Evolutionary conservation across 1,140 invertebrate genomes (phyloP).

Genomic region (Caenorhabditis brenneri): DNA sequence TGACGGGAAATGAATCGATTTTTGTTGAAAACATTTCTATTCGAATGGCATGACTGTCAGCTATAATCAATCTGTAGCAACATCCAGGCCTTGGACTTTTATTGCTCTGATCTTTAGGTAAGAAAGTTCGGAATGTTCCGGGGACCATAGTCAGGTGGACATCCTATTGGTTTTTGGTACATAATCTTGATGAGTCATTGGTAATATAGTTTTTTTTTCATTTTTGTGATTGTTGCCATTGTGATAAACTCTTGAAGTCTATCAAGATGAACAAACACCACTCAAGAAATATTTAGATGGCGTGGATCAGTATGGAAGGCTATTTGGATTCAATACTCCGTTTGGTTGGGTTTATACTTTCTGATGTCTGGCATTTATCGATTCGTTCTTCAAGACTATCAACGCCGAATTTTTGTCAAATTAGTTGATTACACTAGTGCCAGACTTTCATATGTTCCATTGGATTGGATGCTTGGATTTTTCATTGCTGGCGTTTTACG

Average conservation of each 20-base stretch:
- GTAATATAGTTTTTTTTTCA: too few species aligned
- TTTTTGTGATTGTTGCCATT: too few species aligned
- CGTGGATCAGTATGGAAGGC: conserved; percentile 49
- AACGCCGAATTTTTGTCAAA: conserved; percentile 21
- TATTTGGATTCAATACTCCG: conserved; percentile 48
- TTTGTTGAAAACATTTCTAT: background rate
- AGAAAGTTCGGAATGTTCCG: background rate
- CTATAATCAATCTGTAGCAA: conserved; percentile 50
- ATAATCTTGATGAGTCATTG: too few species aligned
- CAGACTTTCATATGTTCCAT: conserved; percentile 43
- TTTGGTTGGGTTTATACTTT: conserved; percentile 46
- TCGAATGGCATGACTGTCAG: conserved; percentile 49
- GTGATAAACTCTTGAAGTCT: too few species aligned
- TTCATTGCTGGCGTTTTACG: conserved; percentile 51
- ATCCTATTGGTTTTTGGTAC: too few species aligned
- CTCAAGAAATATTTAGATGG: conserved; percentile 16
- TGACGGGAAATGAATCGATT: background rate
- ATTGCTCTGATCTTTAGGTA: conserved; percentile 46
- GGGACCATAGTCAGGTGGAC: too few species aligned
- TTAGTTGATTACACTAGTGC: conserved; percentile 38
- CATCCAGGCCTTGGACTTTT: conserved; percentile 52
- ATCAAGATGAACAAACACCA: background rate
- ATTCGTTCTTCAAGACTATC: conserved; percentile 22
- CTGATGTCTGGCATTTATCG: conserved; percentile 46
- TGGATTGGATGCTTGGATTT: conserved; percentile 54